Percentiles rank a stretch among this genome's conserved stretches.
Conservation (phyloP, 2,113 vertebrate genomes). For the Blennius ocellaris region DNA sequence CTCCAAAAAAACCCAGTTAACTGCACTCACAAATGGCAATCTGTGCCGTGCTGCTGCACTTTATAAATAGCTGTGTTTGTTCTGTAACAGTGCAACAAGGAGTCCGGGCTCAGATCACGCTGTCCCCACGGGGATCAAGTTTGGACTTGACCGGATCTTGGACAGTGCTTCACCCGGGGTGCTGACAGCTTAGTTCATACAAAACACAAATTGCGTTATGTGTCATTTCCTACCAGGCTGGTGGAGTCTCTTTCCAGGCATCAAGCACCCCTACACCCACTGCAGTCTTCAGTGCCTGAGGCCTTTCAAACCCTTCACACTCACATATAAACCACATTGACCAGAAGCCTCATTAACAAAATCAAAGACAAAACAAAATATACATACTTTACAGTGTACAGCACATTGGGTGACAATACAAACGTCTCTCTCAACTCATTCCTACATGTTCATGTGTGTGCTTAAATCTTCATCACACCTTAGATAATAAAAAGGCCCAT, state of each 20-base stretch:
- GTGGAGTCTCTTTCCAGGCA: constrained; percentile 27
- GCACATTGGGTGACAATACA: constrained; percentile 26
- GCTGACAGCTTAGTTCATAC: constrained; percentile 73
- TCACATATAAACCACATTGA: constrained; percentile 6
- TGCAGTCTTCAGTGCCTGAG: constrained; percentile 16
- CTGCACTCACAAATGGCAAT: constrained; percentile 81
- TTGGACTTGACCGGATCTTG: constrained; percentile 81
- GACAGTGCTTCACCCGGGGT: constrained; percentile 52
- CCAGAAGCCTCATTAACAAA: constrained; percentile 3
- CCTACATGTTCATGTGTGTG: constrained; percentile 47
- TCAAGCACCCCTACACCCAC: constrained; percentile 6
- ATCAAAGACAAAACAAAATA: neutral
- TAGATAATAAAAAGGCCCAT: constrained; percentile 14
- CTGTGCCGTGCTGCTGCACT: constrained; percentile 65
- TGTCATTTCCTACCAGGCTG: constrained; percentile 61
- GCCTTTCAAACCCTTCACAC: constrained; percentile 30
- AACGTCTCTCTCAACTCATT: constrained; percentile 7
- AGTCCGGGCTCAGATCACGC: constrained; percentile 59
- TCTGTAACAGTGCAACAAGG: constrained; percentile 65
- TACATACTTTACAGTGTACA: constrained; percentile 14
- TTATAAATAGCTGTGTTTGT: constrained; percentile 86
- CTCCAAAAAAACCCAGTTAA: constrained; percentile 62
- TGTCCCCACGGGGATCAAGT: constrained; percentile 81
- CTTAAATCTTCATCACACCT: constrained; percentile 42
- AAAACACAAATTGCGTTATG: constrained; percentile 52